Conservation (phyloP, 2,797 vertebrate species). For the Coccyzus lansbergi region DNA sequence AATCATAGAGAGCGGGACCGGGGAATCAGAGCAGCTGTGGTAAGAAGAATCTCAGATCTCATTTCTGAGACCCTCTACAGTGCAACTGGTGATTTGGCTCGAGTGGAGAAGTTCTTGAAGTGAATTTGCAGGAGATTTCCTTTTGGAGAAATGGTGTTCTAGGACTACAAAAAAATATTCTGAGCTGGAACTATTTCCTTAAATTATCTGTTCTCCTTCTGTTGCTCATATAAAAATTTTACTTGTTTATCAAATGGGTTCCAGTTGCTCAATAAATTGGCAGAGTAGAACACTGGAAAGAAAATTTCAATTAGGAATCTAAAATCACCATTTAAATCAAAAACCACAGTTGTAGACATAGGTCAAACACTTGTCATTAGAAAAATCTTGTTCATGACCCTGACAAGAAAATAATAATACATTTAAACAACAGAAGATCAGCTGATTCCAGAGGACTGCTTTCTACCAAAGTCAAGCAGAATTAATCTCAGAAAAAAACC, state of each 20-base stretch:
- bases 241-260: background rate
- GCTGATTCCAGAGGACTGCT: background rate
- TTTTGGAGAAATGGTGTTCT: background rate
- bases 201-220: background rate
- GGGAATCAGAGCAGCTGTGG: background rate
- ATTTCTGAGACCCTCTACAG: background rate
- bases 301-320: background rate
- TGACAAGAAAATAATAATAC: background rate
- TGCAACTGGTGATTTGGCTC: background rate
- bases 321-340: background rate
- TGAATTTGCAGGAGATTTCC: background rate
- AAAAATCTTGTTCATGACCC: background rate
- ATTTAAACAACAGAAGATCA: background rate
- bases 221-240: background rate
- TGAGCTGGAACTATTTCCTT: background rate
- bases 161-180: background rate
- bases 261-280: background rate
- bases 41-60: background rate
- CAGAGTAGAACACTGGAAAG: background rate
- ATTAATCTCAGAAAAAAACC: background rate
- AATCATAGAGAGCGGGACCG: background rate
- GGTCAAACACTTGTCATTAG: background rate
- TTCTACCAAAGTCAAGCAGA: background rate
- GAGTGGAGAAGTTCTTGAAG: background rate
- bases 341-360: accelerated